Evolutionary conservation across 2,113 vertebrate genomes (phyloP).

Genomic region (Fulmarus glacialis): DNA sequence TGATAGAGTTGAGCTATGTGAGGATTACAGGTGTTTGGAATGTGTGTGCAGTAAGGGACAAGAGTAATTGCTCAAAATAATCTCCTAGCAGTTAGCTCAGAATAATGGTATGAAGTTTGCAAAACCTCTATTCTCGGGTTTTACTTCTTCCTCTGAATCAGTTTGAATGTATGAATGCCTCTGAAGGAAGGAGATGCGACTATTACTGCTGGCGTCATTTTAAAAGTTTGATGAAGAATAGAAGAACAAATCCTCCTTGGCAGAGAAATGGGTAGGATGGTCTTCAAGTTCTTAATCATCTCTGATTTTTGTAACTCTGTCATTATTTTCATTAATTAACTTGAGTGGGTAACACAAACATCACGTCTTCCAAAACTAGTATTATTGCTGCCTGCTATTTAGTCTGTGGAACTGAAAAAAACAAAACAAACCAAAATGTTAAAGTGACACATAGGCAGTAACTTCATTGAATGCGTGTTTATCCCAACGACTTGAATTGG

Average conservation of each 20-base stretch:
- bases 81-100: neutral
- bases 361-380: conserved; percentile 11
- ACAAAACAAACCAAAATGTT: neutral
- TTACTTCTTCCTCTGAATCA: neutral
- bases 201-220: neutral
- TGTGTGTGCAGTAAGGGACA: neutral
- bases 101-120: neutral
- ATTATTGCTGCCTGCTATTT: conserved; percentile 24
- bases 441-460: neutral
- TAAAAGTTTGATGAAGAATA: neutral
- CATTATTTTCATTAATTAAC: conserved; percentile 44
- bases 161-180: neutral
- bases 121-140: accelerated
- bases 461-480: neutral
- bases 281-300: conserved; percentile 42
- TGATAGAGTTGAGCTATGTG: neutral
- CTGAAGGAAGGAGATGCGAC: neutral
- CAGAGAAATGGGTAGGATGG: neutral
- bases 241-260: neutral
- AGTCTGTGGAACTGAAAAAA: neutral
- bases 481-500: neutral
- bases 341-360: conserved; percentile 21
- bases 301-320: conserved; percentile 23
- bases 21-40: conserved; percentile 16
- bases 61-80: conserved; percentile 12